phyloP scores from a whole-genome alignment of 2,797 vertebrate species.

The Typhlichthys eigenmanni region DNA sequence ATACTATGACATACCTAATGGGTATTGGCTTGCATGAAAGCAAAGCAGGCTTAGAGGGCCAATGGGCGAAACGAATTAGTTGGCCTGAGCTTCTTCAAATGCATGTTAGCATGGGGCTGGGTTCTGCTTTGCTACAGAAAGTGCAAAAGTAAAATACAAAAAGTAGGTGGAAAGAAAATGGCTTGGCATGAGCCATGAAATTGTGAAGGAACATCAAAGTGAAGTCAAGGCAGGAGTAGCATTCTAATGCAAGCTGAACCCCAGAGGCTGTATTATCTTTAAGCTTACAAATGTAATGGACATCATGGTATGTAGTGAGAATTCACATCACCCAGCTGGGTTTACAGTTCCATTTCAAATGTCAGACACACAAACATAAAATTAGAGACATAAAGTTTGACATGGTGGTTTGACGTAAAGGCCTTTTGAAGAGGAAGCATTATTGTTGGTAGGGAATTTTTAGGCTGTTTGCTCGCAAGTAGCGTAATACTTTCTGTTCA shows the following conservation, averaged over 20 bases:
- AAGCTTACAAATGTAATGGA: conserved; percentile 25
- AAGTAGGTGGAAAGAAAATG: conserved; percentile 46
- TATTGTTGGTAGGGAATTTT: neutral
- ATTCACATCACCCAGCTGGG: neutral
- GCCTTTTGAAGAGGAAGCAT: neutral
- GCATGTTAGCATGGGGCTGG: conserved; percentile 5
- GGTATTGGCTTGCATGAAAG: no score
- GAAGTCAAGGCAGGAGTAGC: conserved; percentile 40
- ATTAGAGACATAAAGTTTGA: neutral
- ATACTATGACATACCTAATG: no score
- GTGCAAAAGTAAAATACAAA: conserved; percentile 40
- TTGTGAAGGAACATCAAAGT: conserved; percentile 59
- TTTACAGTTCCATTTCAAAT: neutral
- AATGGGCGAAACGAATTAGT: neutral
- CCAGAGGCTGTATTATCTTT: conserved; percentile 36
- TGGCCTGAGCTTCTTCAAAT: conserved; percentile 15
- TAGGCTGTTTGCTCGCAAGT: no score
- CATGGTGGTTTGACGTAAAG: neutral
- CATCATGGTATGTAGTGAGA: conserved; percentile 9
- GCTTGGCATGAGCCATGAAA: conserved; percentile 56
- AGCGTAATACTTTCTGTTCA: neutral
- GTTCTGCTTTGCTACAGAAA: conserved; percentile 13
- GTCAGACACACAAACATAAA: neutral
- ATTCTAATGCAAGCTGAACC: conserved; percentile 43
- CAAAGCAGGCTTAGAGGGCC: neutral